Percentiles rank a stretch among this genome's conserved stretches.
Conservation (phyloP, 2,797 vertebrate genomes). For the Rousettus madagascariensis region DNA sequence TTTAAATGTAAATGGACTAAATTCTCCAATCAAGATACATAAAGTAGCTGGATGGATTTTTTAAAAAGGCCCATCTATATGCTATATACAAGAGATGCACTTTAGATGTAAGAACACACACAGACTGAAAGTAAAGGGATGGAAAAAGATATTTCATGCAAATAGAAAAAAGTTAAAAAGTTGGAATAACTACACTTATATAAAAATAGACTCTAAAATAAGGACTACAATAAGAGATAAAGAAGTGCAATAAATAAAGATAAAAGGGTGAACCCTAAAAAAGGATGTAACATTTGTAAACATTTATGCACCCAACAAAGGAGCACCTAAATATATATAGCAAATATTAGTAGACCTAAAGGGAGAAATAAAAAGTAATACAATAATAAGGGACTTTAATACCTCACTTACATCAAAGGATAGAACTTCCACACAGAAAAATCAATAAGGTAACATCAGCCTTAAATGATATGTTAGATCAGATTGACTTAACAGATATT, state of each 20-base stretch:
- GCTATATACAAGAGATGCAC: background rate
- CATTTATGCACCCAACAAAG: background rate
- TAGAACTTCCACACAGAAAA: background rate
- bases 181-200: background rate
- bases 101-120: background rate
- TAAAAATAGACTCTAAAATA: background rate
- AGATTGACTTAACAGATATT: background rate
- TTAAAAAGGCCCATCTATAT: background rate
- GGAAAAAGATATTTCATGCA: background rate
- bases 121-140: background rate
- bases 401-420: background rate
- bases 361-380: background rate
- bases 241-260: background rate
- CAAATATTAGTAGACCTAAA: background rate
- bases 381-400: background rate
- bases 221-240: background rate
- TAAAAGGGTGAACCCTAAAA: background rate
- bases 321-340: background rate
- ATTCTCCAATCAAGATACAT: background rate
- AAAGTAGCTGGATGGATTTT: background rate
- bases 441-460: background rate
- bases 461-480: background rate
- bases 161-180: background rate
- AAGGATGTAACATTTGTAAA: background rate
- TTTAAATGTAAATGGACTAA: background rate